A percentile compares a stretch with the other conserved stretches of the same genome.
phyloP scores from a whole-genome alignment of 2,113 vertebrate genomes.

The Myocastor coypus region DNA sequence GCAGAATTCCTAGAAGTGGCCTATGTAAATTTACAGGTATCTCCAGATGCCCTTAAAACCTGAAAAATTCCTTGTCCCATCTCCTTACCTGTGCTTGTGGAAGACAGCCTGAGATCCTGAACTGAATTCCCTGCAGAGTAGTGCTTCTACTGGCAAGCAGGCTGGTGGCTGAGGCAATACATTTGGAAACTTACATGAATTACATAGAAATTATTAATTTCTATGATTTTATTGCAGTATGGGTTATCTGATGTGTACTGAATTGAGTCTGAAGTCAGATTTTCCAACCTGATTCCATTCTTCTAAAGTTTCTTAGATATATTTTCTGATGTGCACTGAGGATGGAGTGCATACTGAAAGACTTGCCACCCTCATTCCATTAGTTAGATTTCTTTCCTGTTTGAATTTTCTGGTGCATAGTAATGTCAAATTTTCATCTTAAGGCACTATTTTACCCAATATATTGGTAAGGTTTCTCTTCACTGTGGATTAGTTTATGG shows the following conservation, averaged over 20 bases:
- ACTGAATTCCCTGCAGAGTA: not conserved
- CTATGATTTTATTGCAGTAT: not conserved
- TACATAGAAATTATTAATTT: not conserved
- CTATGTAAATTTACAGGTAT: not conserved
- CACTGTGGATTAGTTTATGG: not conserved
- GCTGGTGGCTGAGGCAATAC: not conserved
- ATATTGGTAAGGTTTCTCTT: not conserved
- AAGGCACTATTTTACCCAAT: not conserved
- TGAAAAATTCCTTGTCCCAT: not conserved
- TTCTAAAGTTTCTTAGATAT: not conserved
- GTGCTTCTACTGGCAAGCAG: not conserved
- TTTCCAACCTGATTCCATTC: not conserved
- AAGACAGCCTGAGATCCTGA: not conserved
- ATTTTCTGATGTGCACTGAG: not conserved
- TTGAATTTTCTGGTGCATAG: not conserved
- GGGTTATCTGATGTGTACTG: not conserved
- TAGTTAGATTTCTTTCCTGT: not conserved
- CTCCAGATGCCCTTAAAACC: not conserved
- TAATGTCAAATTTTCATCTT: not conserved
- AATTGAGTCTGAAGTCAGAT: no score
- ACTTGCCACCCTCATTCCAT: not conserved
- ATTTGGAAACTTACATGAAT: not conserved
- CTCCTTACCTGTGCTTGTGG: not conserved
- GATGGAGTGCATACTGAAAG: not conserved
- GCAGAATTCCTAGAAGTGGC: not conserved